A percentile compares a stretch with the other conserved stretches of the same genome.
These are phyloP conservation scores for Saturnia japonica DNA, from an alignment of 2,888 invertebrate species.

Conservation along the genomic window DNA sequence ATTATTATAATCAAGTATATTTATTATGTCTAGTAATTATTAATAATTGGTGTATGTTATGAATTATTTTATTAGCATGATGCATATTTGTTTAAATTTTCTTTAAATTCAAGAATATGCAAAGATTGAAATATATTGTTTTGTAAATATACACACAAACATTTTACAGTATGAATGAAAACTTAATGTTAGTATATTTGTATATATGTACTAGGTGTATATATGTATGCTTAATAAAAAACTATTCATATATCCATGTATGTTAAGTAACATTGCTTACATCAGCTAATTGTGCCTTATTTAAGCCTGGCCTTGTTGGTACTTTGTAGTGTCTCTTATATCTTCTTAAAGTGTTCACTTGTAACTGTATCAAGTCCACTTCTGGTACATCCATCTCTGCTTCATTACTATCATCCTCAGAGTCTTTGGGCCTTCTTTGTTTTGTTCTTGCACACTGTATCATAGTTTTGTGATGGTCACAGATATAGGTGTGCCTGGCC, in stretches of 20 bases:
- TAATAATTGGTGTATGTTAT: neutral
- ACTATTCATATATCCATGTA: neutral
- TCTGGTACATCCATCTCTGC: slow-evolving; percentile 96
- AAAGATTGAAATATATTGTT: no score
- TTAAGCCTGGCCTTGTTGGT: slow-evolving; percentile 93
- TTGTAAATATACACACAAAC: neutral
- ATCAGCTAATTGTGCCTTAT: slow-evolving; percentile 97
- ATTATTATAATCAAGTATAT: neutral
- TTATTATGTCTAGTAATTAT: neutral
- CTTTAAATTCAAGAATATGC: neutral
- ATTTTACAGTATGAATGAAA: no score
- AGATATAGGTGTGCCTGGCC: slow-evolving; percentile 97
- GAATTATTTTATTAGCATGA: neutral
- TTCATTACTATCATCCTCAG: slow-evolving; percentile 96
- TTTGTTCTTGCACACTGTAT: slow-evolving; percentile 98
- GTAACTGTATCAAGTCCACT: slow-evolving; percentile 95
- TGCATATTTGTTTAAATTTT: neutral
- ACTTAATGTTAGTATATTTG: no score
- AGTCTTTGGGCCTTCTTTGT: slow-evolving; percentile 92
- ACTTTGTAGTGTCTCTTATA: slow-evolving; percentile 98
- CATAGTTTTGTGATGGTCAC: slow-evolving; percentile 97
- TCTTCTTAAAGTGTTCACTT: slow-evolving; percentile 95
- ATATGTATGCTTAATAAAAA: neutral
- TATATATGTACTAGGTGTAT: neutral
- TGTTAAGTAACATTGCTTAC: slow-evolving; percentile 80